Base-by-base conservation (phyloP, 53 echinoderm and acorn worm species). In the Stichopus horrens region DNA sequence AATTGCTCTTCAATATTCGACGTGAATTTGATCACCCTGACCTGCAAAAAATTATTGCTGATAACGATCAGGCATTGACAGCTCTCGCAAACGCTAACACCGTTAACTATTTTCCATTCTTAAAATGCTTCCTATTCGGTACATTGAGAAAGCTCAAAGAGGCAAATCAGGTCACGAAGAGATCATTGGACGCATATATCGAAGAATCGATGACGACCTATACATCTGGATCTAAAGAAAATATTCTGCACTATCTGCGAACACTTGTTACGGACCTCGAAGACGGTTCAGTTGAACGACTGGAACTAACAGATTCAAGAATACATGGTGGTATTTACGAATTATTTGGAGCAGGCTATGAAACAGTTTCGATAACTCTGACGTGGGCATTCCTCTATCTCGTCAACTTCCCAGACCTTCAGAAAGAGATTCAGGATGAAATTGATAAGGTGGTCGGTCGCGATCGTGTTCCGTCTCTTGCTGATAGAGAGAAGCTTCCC, bases 81-180 rank as follows among this genome's bases (percentile, higher is more conserved):
- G 90, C 89, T 83, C 92, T 93, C 0, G 93, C 21, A 71, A 71
- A 2, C 7, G 71, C 16, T 4, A 71, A 91, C 67, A 86, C 90
- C 23, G 83, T 92, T 52, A 93, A 97, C 77, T 93, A 95, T 79
- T 89, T 97, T 91, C 97, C 97, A 0, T 93, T 93, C 91, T 21
- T 93, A 55, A 88, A 89, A 22, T 73, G 19, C 14, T 74, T 54
- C 52, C 91, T 95, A 8, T 86, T 16, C 11, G 87, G 91, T 56
- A 93, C 90, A 14, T 87, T 93, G 91, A 92, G 91, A 52, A 90
- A 93, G 21, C 74, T 95, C 74, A 88, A 92, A 63, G 81, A 73
- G n/a, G 54, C 91, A 6, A 87, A 93, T 23, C 89, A 74, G 11
- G 90, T 75, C 21, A 91, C 91, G 71, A 92, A 91, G 20, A 90